phyloP scores from a whole-genome alignment of 1,140 invertebrate genomes.

The Dendrolimus kikuchii region DNA sequence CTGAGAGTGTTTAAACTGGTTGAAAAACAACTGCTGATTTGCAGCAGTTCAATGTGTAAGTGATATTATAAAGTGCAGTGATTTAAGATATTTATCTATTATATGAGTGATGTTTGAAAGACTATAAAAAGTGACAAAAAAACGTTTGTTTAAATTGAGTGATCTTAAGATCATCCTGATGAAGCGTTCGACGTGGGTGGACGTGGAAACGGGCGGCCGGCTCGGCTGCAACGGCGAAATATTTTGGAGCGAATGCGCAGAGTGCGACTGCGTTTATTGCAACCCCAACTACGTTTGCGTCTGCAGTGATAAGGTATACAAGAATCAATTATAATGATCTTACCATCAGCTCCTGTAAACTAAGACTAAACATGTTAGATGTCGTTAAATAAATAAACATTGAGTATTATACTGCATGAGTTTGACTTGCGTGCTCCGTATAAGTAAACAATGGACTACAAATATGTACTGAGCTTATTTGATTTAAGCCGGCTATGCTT shows the following conservation, averaged over 20 bases:
- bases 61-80: slow-evolving; percentile 21
- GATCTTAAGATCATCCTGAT: slow-evolving; percentile 48
- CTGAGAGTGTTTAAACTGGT: neutral
- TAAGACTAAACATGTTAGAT: neutral
- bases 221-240: slow-evolving; percentile 72
- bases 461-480: slow-evolving; percentile 5
- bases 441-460: slow-evolving; percentile 9
- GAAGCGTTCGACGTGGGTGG: slow-evolving; percentile 71
- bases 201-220: slow-evolving; percentile 67
- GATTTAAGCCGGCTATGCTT: neutral
- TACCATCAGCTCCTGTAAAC: neutral
- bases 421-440: slow-evolving; percentile 3
- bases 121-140: slow-evolving; percentile 4
- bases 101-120: too few species aligned
- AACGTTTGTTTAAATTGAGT: slow-evolving; percentile 22
- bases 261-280: slow-evolving; percentile 70
- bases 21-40: too few species aligned
- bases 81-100: slow-evolving; percentile 10
- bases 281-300: slow-evolving; percentile 72
- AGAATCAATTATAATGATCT: slow-evolving; percentile 3
- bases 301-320: slow-evolving; percentile 69
- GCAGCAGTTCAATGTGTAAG: slow-evolving; percentile 11
- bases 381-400: neutral
- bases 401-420: slow-evolving; percentile 1
- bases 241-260: slow-evolving; percentile 70